These are phyloP conservation scores for Agapornis canus DNA, from an alignment of 2,797 vertebrate genomes.

Conservation along the genomic window DNA sequence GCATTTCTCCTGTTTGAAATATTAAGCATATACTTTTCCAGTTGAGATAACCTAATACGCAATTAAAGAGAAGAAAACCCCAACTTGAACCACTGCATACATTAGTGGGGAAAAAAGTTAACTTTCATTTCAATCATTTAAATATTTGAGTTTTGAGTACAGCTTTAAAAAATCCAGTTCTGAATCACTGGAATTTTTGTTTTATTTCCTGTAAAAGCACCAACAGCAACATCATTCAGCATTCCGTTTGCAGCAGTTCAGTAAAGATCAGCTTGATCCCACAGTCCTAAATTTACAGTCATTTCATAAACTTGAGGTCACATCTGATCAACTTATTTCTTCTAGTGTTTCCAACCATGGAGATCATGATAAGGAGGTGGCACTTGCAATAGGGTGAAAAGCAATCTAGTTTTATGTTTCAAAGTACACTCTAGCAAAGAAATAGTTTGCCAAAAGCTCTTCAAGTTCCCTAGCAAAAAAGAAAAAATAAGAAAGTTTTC, in stretches of 20 bases:
- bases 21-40: neutral
- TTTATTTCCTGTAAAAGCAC: constrained; percentile 77
- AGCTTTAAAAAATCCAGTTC: constrained; percentile 67
- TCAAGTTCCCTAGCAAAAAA: neutral
- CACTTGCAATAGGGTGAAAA: neutral
- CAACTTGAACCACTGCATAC: neutral
- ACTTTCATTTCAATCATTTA: constrained; percentile 60
- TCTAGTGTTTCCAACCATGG: constrained; percentile 28
- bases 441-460: neutral
- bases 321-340: constrained; percentile 14
- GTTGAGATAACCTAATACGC: neutral
- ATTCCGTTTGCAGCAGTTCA: constrained; percentile 13
- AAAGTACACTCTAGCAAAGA: neutral
- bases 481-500: neutral
- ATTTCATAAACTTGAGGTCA: constrained; percentile 56
- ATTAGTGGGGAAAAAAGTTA: neutral
- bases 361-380: neutral
- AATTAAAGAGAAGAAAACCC: neutral
- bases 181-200: constrained; percentile 79
- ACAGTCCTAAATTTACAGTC: constrained; percentile 29
- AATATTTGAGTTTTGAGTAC: constrained; percentile 65
- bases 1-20: neutral
- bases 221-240: constrained; percentile 61
- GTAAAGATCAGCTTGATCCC: constrained; percentile 40
- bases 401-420: neutral